Percentiles rank a stretch among this genome's conserved stretches.
These are phyloP conservation scores for Mesembrinibis cayennensis DNA, from an alignment of 2,113 vertebrate genomes.

Conservation along the genomic window DNA sequence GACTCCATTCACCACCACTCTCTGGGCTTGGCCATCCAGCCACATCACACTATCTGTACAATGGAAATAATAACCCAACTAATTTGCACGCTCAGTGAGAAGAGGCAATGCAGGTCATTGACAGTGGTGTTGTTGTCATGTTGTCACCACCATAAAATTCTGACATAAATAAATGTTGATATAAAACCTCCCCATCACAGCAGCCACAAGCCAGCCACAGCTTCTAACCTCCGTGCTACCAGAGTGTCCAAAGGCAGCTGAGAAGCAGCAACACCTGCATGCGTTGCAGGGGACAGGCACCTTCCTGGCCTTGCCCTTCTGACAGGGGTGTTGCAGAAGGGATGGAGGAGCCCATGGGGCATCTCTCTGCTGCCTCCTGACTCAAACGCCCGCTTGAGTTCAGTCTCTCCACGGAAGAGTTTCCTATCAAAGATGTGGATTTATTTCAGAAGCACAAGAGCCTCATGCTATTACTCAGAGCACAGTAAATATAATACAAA, in stretches of 20 bases:
- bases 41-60: neutral
- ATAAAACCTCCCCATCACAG: neutral
- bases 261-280: neutral
- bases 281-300: no score
- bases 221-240: neutral
- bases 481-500: neutral
- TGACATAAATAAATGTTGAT: neutral
- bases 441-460: neutral
- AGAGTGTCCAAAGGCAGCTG: neutral
- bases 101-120: neutral
- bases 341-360: accelerated
- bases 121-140: neutral
- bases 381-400: accelerated
- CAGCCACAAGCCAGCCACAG: neutral
- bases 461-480: neutral
- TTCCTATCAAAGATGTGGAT: neutral
- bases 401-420: neutral
- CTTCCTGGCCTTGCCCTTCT: neutral
- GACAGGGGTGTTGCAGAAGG: accelerated
- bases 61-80: neutral
- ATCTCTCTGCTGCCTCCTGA: neutral
- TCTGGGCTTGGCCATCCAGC: no score
- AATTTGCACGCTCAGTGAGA: constrained; percentile 1
- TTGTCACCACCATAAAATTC: constrained; percentile 1
- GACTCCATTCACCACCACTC: no score